Percentiles rank a stretch among this genome's conserved stretches.
Conservation (phyloP, 2,888 invertebrate genomes). For the Cybosia mesomella region DNA sequence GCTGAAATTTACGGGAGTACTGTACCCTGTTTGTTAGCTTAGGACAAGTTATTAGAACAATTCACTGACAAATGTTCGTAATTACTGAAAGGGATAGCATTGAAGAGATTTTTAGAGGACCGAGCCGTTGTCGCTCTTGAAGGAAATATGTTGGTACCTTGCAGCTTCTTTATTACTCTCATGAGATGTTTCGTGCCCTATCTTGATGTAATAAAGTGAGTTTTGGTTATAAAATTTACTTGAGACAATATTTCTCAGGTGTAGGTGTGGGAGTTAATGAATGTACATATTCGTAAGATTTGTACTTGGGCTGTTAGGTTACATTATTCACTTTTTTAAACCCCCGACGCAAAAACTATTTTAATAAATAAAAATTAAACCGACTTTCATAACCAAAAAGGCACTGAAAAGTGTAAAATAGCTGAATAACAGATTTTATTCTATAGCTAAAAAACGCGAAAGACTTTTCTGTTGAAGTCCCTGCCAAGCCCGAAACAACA, state of each 20-base stretch:
- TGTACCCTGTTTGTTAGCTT: conserved; percentile 51
- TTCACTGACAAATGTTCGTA: conserved; percentile 50
- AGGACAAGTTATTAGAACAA: conserved; percentile 53
- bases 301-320: background rate
- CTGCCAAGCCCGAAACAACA: too few relatives aligned
- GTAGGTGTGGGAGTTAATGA: background rate
- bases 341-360: fast-evolving
- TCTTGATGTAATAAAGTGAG: conserved; percentile 13
- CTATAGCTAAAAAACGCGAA: too few relatives aligned
- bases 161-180: conserved; percentile 14
- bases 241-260: conserved; percentile 15
- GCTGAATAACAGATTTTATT: too few relatives aligned
- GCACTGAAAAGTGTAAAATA: too few relatives aligned
- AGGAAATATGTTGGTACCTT: conserved; percentile 14
- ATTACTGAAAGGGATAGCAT: conserved; percentile 44
- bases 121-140: conserved; percentile 23
- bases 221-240: conserved; percentile 21
- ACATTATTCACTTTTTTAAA: background rate
- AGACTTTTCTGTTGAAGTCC: too few relatives aligned
- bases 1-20: conserved; percentile 56
- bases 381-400: too few relatives aligned
- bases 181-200: conserved; percentile 13
- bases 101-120: conserved; percentile 34
- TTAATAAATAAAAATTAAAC: too few relatives aligned
- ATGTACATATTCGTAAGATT: background rate